A percentile compares a stretch with the other conserved stretches of the same genome.
Conservation (phyloP, 2,113 vertebrate species). For the Pseudorectes ferrugineus region DNA sequence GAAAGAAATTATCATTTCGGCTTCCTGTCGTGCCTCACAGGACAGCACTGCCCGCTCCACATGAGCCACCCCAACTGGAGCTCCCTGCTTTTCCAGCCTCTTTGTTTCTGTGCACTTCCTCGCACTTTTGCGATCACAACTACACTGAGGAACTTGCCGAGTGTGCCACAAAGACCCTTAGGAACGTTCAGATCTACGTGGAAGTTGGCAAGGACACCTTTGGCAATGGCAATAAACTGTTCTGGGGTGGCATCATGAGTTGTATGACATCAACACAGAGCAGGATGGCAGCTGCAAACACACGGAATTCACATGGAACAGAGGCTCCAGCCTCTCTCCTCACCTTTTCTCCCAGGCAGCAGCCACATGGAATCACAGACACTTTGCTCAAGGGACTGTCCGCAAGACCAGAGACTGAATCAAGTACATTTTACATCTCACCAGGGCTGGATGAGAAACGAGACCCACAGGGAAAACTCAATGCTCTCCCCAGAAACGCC, state of each 20-base stretch:
- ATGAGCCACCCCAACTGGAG: not conserved
- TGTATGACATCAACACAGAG: not conserved
- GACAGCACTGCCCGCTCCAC: not conserved
- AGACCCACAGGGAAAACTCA: not conserved
- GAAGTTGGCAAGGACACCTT: not conserved
- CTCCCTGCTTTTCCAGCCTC: not conserved
- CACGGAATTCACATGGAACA: rapidly evolving
- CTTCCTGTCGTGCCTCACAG: not conserved
- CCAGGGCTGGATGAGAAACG: not conserved
- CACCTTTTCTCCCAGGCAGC: not conserved
- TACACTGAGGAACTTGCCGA: not conserved
- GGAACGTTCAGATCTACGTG: rapidly evolving
- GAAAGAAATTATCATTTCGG: not conserved
- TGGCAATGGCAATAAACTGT: not conserved
- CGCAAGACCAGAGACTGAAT: not conserved
- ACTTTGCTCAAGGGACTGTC: not conserved
- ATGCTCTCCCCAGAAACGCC: not conserved
- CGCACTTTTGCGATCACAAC: not conserved
- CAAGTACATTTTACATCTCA: not conserved
- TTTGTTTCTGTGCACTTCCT: not conserved
- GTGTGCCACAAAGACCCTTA: not conserved
- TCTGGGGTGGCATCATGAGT: not conserved
- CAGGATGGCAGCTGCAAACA: not conserved
- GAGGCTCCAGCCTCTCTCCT: not conserved
- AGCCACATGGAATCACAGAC: not conserved